Base-by-base conservation (phyloP, 2,888 invertebrate species). In the Anthophora plumipes region DNA sequence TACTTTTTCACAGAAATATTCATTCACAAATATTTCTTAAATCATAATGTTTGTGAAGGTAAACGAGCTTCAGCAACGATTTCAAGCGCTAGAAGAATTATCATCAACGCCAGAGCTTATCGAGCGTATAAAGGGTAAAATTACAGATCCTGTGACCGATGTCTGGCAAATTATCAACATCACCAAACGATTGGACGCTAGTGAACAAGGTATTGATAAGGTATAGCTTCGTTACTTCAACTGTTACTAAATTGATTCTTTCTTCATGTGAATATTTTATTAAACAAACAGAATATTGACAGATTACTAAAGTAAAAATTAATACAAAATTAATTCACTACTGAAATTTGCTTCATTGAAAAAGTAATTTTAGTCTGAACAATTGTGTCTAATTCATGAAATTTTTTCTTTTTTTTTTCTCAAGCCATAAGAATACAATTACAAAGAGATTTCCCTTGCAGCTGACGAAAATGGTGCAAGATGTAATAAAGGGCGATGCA, bases 101-200 rank as follows among this genome's bases (percentile, higher is more conserved):
- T 94, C 94, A 1, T 92, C 89, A 0, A 94, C 94, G 83, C 80
- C 92, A 1, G 94, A 94, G 7, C 89, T 95, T 46, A 89, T 94
- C 1, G 93, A 94, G 39, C 93, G 94, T 43, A 86, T 93, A 2
- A 93, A 91, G 81, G 88, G 84, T 85, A 89, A 81, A 60, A 75
- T 80, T 17, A 82, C 84, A 0, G 90, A 91, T 77, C 94, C 95
- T 0, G 93, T 95, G 31, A 94, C 95, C 17, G 96, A 96, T 76
- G 95, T 96, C 95, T 96, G 96, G 95, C 95, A 95, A 80, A 94
- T 95, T 22, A 92, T 96, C 72, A 95, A 95, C 83, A 94, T 96
- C 0, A 94, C 95, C 0, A 96, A 96, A 82, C 94, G 96, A 48
- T 91, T 96, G 77, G 96, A 96, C 61, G 96, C 95, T 0, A 94